Conservation (phyloP, 2,888 invertebrate species). For the Lepidonotus clava region DNA sequence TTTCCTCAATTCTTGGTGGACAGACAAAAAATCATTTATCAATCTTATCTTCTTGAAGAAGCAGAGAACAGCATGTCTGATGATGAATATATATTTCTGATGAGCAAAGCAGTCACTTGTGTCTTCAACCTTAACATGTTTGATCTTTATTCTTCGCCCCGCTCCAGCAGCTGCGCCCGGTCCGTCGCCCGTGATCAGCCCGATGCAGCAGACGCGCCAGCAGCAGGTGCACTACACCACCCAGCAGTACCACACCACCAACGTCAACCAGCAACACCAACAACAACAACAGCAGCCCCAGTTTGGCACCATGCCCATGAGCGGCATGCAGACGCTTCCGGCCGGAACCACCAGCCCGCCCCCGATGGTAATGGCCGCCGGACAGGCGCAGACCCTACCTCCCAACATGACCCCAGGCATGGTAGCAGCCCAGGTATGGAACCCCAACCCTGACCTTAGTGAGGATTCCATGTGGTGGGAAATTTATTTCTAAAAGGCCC, state of each 20-base stretch:
- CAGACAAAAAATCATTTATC: too few species aligned
- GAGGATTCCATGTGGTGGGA: too few species aligned
- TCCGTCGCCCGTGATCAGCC: slow-evolving; percentile 13
- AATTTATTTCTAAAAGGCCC: too few species aligned
- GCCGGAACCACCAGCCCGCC: slow-evolving; percentile 15
- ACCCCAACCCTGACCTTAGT: background rate
- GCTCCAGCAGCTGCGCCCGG: background rate
- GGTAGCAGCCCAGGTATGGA: slow-evolving; percentile 33
- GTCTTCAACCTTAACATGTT: background rate
- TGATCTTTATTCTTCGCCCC: background rate
- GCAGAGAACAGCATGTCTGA: too few species aligned
- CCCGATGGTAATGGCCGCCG: slow-evolving; percentile 44
- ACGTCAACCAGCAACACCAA: slow-evolving; percentile 29
- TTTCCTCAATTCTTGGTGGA: too few species aligned
- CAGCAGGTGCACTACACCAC: slow-evolving; percentile 50
- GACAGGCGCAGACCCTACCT: slow-evolving; percentile 38
- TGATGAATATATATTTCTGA: too few species aligned
- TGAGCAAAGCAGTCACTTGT: too few species aligned
- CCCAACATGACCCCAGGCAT: slow-evolving; percentile 44
- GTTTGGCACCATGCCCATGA: slow-evolving; percentile 38
- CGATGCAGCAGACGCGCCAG: slow-evolving; percentile 26
- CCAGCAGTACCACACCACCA: slow-evolving; percentile 27
- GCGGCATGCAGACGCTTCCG: slow-evolving; percentile 41
- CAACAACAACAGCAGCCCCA: slow-evolving; percentile 53
- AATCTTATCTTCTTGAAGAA: too few species aligned